Base-by-base conservation (phyloP, 2,797 vertebrate species). In the Xenopus petersii region DNA sequence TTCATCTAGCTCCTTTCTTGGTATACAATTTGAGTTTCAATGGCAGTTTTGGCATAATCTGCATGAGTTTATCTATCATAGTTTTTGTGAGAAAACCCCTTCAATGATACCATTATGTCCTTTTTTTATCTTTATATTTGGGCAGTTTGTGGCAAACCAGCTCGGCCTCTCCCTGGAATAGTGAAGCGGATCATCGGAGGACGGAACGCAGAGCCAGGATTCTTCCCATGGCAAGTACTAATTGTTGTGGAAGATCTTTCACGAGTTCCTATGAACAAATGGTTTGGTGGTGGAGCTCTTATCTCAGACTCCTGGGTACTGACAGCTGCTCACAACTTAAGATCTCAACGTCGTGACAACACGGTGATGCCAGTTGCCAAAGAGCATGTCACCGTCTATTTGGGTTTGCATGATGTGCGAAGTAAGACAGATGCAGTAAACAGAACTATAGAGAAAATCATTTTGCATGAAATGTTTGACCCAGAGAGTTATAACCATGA, bases 201-300 rank as follows among this genome's bases (percentile, higher is more conserved):
- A 11, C 89, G 90, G 0, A 87, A 87, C 0, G 94, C 97, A 0
- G 89, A 89, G 65, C 93, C 92, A 0, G 97, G 97, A 10, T 90
- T 93, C 71, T 98, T 99, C 82, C 97, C 97, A 0, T 99, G 97
- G 97, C 97, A 99, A 85, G 94, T 91, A 0, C 91, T 98, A 17
- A 93, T 99, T 6, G 93, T 94, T 24, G 95, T 98, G 68, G 92
- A 95, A 81, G 97, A 99, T 12, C 84, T 84, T 47, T 95, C 95
- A 0, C 91, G 97, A 8, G 93, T 98, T n/a, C 97, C 96, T 0
- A 91, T 95, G 0, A 92, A 92, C 82, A 94, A 88, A 67, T 96
- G 97, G 96, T 98, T 98, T 0, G 97, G 97, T 17, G 96, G 96
- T 0, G 97, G 97, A 2, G 97, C 96, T 10, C 88, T 99, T 61